Evolutionary conservation across 1,140 invertebrate species (phyloP), one percentile per base, ranked within the genome.

Genomic region (Macrosteles quadrilineatus): DNA sequence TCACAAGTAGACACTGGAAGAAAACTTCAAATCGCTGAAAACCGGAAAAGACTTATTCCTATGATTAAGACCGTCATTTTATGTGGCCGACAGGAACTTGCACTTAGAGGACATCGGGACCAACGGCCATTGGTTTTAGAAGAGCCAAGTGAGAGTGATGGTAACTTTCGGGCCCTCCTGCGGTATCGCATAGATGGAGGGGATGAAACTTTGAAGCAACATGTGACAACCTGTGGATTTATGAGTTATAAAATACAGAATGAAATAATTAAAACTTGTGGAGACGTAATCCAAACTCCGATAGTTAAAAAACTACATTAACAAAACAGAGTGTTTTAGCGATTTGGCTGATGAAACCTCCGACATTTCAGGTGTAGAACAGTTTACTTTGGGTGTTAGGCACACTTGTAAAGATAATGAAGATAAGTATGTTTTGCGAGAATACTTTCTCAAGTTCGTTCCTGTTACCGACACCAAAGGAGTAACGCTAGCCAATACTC

Each of bases 381-480:
- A 36, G 32, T 36, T 36, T 36, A 36, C 32, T 36, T 36, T 36
- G 32, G 32, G 32, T 36, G 4, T 36, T 36, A 36, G 32, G 47
- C n/a, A 53, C 47, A 53, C 47, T 19, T 53, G 47, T 53, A 53
- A 53, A 53, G 47, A 53, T 53, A 19, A 19, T 53, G 47, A 36
- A 36, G 32, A 36, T 36, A 36, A 4, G 32, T 36, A 36, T 36
- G 32, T 6, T 6, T 36, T 36, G 32, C 32, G 32, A 36, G 32
- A 36, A 36, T 4, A 36, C 32, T 36, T 36, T 36, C 14, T 36
- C 32, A 59, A 59, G 55, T 59, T 59, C 25, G 14, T 59, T 23
- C 55, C 55, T 59, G 55, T 59, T 59, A 59, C 55, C 14, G 6
- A 59, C 55, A 59, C 25, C 27, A 27, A 59, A 59, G 27, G 19